Percentiles rank a stretch among this genome's conserved stretches.
Evolutionary conservation across 64 coral and sea anemone species (phyloP).

Genomic region (Pocillopora verrucosa): DNA sequence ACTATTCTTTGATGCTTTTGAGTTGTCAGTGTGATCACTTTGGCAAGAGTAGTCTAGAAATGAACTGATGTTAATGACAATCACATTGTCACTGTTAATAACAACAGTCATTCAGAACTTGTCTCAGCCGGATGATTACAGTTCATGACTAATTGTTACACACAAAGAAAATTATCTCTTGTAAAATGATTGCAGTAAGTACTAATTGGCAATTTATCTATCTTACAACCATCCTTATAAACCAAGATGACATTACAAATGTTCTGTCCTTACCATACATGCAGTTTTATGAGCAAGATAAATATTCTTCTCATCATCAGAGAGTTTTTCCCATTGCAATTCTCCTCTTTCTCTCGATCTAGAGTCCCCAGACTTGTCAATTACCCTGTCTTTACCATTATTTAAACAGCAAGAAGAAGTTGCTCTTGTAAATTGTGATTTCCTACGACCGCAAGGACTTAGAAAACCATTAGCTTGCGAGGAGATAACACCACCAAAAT

Average conservation of each 20-base stretch:
- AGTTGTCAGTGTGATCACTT: no score
- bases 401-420: background rate
- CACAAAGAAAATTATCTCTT: no score
- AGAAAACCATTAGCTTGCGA: no score
- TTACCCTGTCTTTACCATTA: background rate
- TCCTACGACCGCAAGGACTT: background rate
- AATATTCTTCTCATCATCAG: conserved; percentile 54
- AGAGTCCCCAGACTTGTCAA: background rate
- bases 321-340: conserved; percentile 39
- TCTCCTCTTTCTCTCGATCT: background rate
- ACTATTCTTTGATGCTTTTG: no score
- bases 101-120: no score
- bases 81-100: no score
- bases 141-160: no score
- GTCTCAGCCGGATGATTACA: background rate
- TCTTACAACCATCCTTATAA: background rate
- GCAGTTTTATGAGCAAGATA: conserved; percentile 53
- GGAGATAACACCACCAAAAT: no score
- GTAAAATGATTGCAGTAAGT: no score
- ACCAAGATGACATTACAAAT: background rate
- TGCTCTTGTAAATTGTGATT: background rate
- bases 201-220: no score
- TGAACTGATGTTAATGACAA: no score
- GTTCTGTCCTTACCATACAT: conserved; percentile 32
- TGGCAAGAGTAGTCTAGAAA: no score